phyloP scores from a whole-genome alignment of 2,113 vertebrate species.

The Gadus chalcogrammus region DNA sequence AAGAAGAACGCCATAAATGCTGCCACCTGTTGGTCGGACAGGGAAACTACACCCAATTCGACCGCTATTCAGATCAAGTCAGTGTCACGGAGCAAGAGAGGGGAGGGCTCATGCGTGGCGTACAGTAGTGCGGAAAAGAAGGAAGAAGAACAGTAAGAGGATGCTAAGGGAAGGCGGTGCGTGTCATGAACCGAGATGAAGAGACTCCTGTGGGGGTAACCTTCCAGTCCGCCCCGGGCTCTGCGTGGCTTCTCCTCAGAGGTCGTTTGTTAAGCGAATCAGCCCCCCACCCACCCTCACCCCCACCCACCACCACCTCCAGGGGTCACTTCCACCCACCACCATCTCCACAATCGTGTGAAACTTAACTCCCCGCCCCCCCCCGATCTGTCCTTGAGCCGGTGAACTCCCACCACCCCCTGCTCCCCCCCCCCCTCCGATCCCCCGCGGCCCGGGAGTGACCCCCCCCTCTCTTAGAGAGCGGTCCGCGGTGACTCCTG shows the following conservation, averaged over 20 bases:
- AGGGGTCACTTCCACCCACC: not conserved
- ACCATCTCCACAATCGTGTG: slow-evolving; percentile 55
- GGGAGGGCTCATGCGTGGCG: not conserved
- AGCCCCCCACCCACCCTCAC: slow-evolving; percentile 20
- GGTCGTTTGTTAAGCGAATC: slow-evolving; percentile 63
- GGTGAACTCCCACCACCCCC: slow-evolving; percentile 59
- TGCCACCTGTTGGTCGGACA: slow-evolving; percentile 69
- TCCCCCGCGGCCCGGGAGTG: slow-evolving; percentile 37
- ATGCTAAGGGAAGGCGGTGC: slow-evolving; percentile 45
- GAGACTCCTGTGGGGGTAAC: slow-evolving; percentile 48
- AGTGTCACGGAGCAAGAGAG: not conserved
- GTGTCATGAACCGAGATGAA: slow-evolving; percentile 51
- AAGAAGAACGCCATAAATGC: not conserved
- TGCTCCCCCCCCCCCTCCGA: slow-evolving; percentile 26
- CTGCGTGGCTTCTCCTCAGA: slow-evolving; percentile 55
- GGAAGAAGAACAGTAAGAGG: slow-evolving; percentile 53
- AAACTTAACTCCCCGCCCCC: slow-evolving; percentile 63
- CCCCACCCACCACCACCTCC: too few relatives aligned
- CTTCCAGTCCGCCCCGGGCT: slow-evolving; percentile 58
- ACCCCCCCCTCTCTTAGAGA: slow-evolving; percentile 30
- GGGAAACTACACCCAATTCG: slow-evolving; percentile 47
- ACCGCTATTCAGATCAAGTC: not conserved
- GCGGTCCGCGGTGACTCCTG: slow-evolving; percentile 2
- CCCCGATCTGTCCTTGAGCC: slow-evolving; percentile 58
- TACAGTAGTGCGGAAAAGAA: slow-evolving; percentile 40